Percentiles rank a stretch among this genome's conserved stretches.
Conservation (phyloP, 2,797 vertebrate genomes). For the Malacoraja senta region DNA sequence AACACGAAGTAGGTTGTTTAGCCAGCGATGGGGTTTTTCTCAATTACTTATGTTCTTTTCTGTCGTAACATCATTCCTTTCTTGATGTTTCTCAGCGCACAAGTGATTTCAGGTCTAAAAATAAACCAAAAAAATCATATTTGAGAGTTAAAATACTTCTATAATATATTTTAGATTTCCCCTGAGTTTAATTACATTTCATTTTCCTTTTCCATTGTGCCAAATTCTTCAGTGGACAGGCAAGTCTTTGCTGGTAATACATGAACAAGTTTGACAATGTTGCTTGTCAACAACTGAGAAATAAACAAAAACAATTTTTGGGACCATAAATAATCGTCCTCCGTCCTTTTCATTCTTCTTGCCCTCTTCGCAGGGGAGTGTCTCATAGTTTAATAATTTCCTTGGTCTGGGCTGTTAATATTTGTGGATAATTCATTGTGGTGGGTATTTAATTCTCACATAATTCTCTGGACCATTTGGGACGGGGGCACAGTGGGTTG, state of each 20-base stretch:
- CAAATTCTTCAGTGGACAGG: background rate
- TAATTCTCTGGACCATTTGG: background rate
- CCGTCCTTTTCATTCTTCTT: background rate
- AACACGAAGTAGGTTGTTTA: too few relatives aligned
- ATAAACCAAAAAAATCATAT: background rate
- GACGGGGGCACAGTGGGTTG: too few relatives aligned
- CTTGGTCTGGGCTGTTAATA: background rate
- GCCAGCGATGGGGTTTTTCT: too few relatives aligned
- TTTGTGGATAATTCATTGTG: background rate
- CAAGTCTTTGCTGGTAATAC: background rate
- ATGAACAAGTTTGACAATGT: background rate
- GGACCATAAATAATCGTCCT: background rate
- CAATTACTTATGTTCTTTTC: too few relatives aligned
- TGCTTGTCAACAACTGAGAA: background rate
- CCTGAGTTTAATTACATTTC: background rate
- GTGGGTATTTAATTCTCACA: background rate
- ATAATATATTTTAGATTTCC: background rate
- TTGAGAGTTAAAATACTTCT: background rate
- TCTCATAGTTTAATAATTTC: background rate
- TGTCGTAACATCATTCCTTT: too few relatives aligned
- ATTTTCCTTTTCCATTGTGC: background rate
- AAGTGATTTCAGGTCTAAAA: background rate
- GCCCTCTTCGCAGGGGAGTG: background rate
- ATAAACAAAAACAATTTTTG: too few relatives aligned
- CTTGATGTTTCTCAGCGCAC: too few relatives aligned